Conservation (phyloP, 2,797 vertebrate genomes). For the Pantherophis alleghaniensis region DNA sequence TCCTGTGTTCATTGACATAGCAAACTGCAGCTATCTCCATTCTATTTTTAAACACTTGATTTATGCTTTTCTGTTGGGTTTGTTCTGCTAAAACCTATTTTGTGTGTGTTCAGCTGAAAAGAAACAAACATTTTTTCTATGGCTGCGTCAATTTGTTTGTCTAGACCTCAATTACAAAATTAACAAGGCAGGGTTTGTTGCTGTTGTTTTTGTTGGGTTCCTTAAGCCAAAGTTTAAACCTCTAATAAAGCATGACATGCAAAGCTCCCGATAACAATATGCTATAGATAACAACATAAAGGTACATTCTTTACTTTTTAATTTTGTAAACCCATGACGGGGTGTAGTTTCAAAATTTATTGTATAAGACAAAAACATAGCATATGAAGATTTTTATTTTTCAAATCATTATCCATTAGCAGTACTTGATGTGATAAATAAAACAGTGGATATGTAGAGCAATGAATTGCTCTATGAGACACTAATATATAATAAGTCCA, state of each 20-base stretch:
- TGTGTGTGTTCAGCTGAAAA: constrained; percentile 56
- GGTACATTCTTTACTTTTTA: not conserved
- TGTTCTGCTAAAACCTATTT: constrained; percentile 48
- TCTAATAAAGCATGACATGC: constrained; percentile 30
- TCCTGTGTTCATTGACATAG: constrained; percentile 34
- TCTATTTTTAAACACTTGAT: constrained; percentile 42
- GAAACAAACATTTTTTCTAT: constrained; percentile 34
- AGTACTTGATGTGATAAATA: constrained; percentile 20
- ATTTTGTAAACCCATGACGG: constrained; percentile 44
- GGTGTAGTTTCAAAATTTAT: constrained; percentile 32
- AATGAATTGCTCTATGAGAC: not conserved
- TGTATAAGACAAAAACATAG: constrained; percentile 17
- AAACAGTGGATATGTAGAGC: constrained; percentile 31
- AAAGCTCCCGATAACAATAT: constrained; percentile 26
- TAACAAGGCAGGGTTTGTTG: constrained; percentile 37
- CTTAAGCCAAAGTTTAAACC: constrained; percentile 47
- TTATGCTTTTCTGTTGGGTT: constrained; percentile 45
- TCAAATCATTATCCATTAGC: not conserved
- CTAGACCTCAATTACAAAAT: constrained; percentile 53
- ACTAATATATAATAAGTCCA: not conserved
- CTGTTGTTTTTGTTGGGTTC: constrained; percentile 20
- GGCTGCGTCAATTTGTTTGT: constrained; percentile 38
- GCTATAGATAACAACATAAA: constrained; percentile 27
- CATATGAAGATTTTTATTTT: constrained; percentile 28
- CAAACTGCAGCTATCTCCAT: not conserved